phyloP scores from a whole-genome alignment of 2,888 invertebrate genomes.

The Caenorhabditis panamensis region DNA sequence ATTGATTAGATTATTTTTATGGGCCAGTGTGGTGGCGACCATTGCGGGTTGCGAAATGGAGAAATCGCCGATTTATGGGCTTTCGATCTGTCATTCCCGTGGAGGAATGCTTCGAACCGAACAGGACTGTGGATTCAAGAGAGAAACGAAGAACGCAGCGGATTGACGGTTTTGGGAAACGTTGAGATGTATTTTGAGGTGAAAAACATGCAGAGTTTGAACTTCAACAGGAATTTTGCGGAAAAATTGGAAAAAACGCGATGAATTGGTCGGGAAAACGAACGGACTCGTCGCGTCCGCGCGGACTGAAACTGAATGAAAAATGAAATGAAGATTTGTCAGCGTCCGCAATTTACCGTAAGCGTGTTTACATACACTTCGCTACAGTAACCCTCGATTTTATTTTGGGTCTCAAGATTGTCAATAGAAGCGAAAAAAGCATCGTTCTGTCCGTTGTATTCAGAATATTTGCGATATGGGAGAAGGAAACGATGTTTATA shows the following conservation, averaged over 20 bases:
- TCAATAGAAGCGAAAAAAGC: not conserved
- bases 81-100: slow-evolving; percentile 30
- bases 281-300: no score
- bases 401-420: no score
- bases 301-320: no score
- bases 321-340: no score
- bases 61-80: slow-evolving; percentile 23
- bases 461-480: not conserved
- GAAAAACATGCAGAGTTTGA: not conserved
- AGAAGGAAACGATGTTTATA: not conserved
- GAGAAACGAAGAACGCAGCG: no score
- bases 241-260: no score
- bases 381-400: no score
- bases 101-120: not conserved
- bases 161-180: no score
- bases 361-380: not conserved
- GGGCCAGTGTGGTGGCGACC: not conserved
- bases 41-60: slow-evolving; percentile 22
- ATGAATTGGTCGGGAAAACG: no score
- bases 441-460: not conserved
- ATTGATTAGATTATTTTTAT: slow-evolving; percentile 50
- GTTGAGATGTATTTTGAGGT: not conserved
- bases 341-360: no score
- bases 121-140: not conserved
- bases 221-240: not conserved